Percentiles rank a stretch among this genome's conserved stretches.
These are phyloP conservation scores for Drosophila niveifrons DNA, from an alignment of 2,888 invertebrate species.

Conservation along the genomic window DNA sequence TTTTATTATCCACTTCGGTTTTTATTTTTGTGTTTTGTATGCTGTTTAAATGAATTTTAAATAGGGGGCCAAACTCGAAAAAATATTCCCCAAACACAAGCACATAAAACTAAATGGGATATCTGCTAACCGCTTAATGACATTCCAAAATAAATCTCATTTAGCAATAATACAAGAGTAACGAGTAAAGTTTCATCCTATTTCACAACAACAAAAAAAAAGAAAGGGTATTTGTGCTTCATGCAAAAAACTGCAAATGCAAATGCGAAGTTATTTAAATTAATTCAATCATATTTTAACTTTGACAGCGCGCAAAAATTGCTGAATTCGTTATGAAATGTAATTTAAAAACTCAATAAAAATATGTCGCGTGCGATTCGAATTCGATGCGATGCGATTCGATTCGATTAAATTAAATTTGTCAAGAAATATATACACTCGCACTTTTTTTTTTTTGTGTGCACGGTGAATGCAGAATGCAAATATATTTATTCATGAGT, in stretches of 20 bases:
- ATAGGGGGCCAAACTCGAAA: neutral
- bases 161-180: neutral
- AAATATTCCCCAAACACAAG: neutral
- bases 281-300: neutral
- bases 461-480: neutral
- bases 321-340: neutral
- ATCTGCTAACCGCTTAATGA: neutral
- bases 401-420: neutral
- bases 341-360: slow-evolving; percentile 1
- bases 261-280: neutral
- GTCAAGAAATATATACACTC: neutral
- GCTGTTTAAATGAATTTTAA: slow-evolving; percentile 19
- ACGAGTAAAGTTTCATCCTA: too few relatives aligned
- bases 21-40: neutral
- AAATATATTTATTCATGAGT: neutral
- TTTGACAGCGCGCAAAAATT: neutral
- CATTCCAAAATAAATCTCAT: neutral
- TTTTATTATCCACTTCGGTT: neutral
- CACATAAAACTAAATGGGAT: neutral
- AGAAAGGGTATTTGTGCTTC: neutral
- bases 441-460: too few relatives aligned
- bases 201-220: too few relatives aligned
- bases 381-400: neutral
- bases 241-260: neutral
- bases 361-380: neutral